Conservation (phyloP, 1,140 invertebrate genomes). For the Globodera rostochiensis region DNA sequence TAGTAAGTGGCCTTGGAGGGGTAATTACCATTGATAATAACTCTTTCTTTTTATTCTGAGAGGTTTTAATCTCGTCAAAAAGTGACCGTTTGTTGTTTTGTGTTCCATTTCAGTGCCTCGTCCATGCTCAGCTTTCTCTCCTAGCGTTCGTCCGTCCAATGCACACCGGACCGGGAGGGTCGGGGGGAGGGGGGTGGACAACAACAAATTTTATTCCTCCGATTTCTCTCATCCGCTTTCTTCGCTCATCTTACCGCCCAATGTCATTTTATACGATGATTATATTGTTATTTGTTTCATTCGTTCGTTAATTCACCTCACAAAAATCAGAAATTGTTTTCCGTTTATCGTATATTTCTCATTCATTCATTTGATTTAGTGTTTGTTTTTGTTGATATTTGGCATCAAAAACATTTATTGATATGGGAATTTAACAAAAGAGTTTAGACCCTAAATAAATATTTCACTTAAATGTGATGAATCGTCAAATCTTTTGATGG, state of each 20-base stretch:
- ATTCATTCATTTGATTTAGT: background rate
- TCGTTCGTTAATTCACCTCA: background rate
- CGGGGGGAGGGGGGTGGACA: too few species aligned
- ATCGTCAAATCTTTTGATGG: too few species aligned
- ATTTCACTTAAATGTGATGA: too few species aligned
- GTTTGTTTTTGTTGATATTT: slow-evolving; percentile 22
- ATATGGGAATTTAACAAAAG: background rate
- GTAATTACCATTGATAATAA: slow-evolving; percentile 83
- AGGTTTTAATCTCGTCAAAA: too few species aligned
- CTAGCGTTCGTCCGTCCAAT: slow-evolving; percentile 9
- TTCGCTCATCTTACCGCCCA: background rate
- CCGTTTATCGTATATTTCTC: background rate
- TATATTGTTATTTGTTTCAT: background rate
- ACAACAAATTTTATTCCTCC: background rate
- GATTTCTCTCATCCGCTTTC: background rate
- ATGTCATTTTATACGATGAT: background rate
- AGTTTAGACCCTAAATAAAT: too few species aligned
- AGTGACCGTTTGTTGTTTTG: background rate
- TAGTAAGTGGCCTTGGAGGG: slow-evolving; percentile 70
- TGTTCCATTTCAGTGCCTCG: slow-evolving; percentile 72
- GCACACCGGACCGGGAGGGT: too few species aligned
- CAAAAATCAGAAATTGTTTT: background rate
- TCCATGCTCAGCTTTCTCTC: slow-evolving; percentile 47
- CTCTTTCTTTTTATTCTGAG: slow-evolving; percentile 71
- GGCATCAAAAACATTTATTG: slow-evolving; percentile 6